Percentiles rank a stretch among this genome's conserved stretches.
These are phyloP conservation scores for Lasioglossum morio DNA, from an alignment of 2,888 invertebrate genomes.

Conservation along the genomic window DNA sequence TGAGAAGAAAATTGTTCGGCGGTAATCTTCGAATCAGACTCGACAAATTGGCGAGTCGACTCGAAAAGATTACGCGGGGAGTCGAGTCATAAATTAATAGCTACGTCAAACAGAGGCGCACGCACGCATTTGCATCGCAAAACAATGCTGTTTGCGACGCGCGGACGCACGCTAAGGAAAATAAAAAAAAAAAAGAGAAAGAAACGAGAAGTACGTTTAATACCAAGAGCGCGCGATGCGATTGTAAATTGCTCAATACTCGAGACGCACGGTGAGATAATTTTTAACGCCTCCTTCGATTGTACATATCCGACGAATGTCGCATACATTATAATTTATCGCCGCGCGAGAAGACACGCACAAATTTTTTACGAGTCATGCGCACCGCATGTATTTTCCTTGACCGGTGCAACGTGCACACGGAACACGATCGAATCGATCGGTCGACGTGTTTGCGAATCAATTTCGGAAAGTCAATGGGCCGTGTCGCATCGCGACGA, in stretches of 20 bases:
- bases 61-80: neutral
- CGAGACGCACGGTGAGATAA: constrained; percentile 54
- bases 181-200: neutral
- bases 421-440: neutral
- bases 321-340: constrained; percentile 49
- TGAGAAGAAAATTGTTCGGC: neutral
- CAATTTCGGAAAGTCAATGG: neutral
- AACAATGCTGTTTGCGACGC: neutral
- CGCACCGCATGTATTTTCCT: neutral
- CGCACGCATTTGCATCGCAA: neutral
- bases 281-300: constrained; percentile 60
- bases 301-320: constrained; percentile 52
- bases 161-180: neutral
- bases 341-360: constrained; percentile 17
- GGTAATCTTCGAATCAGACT: neutral
- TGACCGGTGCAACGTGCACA: neutral
- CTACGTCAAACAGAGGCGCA: constrained; percentile 9
- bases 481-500: too few relatives aligned
- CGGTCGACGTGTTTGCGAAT: neutral
- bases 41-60: constrained; percentile 8
- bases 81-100: constrained; percentile 15
- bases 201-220: constrained; percentile 8
- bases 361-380: constrained; percentile 15
- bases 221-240: constrained; percentile 3
- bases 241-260: constrained; percentile 44